Evolutionary conservation across 2,113 vertebrate genomes (phyloP).

Genomic region (Narcine bancroftii): DNA sequence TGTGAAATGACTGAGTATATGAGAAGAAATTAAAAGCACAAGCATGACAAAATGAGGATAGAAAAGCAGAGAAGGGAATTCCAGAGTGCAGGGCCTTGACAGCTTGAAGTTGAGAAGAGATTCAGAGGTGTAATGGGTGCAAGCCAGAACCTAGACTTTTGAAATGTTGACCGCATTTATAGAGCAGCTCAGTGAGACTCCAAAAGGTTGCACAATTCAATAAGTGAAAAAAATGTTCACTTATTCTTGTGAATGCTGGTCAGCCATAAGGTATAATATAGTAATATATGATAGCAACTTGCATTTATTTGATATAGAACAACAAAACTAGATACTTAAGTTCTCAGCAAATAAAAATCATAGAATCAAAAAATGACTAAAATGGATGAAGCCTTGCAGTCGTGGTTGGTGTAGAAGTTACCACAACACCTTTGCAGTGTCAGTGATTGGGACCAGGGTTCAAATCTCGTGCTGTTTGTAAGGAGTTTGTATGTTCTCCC

Average conservation of each 20-base stretch:
- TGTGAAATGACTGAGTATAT: neutral
- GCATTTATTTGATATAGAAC: constrained; percentile 17
- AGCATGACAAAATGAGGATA: neutral
- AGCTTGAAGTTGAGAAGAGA: neutral
- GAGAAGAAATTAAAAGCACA: neutral
- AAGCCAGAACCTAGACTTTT: neutral
- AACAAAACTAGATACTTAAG: neutral
- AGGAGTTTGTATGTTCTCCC: too few relatives aligned
- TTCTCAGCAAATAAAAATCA: neutral
- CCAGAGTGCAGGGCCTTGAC: neutral
- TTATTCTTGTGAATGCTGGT: neutral
- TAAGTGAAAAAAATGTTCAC: neutral
- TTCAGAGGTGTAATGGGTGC: neutral
- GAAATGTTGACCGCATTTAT: neutral
- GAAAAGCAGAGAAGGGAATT: neutral
- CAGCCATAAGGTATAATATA: neutral
- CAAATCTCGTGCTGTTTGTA: too few relatives aligned
- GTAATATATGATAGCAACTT: neutral
- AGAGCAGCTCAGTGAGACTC: neutral
- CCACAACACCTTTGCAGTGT: too few relatives aligned
- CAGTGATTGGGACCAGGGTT: too few relatives aligned
- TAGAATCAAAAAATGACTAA: neutral
- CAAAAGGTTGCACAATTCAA: neutral
- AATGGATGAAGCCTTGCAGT: too few relatives aligned
- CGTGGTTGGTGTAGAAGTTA: too few relatives aligned